phyloP scores from a whole-genome alignment of 2,888 invertebrate species.

The Notodonta ziczac region DNA sequence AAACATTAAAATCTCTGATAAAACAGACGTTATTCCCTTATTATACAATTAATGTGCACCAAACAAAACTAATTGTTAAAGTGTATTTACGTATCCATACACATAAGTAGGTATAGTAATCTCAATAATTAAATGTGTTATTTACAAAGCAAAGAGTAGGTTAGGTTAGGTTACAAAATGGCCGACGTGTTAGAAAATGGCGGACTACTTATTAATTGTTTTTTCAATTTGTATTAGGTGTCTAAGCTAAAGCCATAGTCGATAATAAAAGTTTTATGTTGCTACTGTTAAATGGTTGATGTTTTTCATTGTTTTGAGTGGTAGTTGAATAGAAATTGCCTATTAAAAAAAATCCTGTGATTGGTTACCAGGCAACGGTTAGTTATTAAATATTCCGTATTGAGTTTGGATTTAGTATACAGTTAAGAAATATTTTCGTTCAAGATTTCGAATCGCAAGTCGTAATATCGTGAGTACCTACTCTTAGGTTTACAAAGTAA shows the following conservation, averaged over 20 bases:
- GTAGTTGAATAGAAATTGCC: too few relatives aligned
- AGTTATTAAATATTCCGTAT: too few relatives aligned
- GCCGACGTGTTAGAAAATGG: slow-evolving; percentile 25
- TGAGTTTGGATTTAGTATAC: too few relatives aligned
- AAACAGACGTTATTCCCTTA: slow-evolving; percentile 33
- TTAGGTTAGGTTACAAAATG: slow-evolving; percentile 47
- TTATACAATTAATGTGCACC: slow-evolving; percentile 53
- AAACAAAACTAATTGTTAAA: slow-evolving; percentile 41
- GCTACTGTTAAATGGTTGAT: too few relatives aligned
- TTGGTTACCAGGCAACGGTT: too few relatives aligned
- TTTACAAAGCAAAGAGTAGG: slow-evolving; percentile 64
- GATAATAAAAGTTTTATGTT: too few relatives aligned
- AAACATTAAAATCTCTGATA: not conserved
- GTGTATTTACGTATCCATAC: slow-evolving; percentile 44
- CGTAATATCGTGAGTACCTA: slow-evolving; percentile 6
- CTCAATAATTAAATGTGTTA: slow-evolving; percentile 58
- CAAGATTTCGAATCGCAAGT: slow-evolving; percentile 26
- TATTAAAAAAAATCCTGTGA: too few relatives aligned
- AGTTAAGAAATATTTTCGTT: slow-evolving; percentile 22
- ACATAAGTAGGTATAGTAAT: slow-evolving; percentile 37
- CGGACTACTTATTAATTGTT: slow-evolving; percentile 6
- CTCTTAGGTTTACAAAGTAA: not conserved
- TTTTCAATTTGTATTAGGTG: not conserved
- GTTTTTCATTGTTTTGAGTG: too few relatives aligned
- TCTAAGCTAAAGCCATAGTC: too few relatives aligned